Evolutionary conservation across 2,113 vertebrate species (phyloP).

Genomic region (Turnix velox): DNA sequence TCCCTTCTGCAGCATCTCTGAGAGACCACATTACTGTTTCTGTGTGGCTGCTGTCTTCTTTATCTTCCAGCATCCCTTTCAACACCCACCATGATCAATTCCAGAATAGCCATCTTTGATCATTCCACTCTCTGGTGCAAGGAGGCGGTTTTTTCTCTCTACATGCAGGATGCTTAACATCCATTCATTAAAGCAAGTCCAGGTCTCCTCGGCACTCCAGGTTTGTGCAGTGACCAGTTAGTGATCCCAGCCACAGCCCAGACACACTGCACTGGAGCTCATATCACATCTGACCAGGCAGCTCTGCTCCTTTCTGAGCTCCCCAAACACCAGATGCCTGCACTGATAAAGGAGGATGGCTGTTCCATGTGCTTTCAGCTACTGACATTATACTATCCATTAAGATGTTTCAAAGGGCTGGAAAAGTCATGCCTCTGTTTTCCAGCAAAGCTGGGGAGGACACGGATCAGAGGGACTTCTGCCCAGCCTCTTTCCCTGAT

Average conservation of each 20-base stretch:
- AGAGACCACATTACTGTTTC: neutral
- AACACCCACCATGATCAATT: neutral
- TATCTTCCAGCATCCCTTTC: neutral
- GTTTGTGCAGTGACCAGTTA: neutral
- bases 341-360: neutral
- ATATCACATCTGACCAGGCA: conserved; percentile 30
- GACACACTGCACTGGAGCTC: neutral
- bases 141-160: neutral
- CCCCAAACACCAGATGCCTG: conserved; percentile 27
- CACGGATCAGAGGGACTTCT: neutral
- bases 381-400: neutral
- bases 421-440: neutral
- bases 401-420: neutral
- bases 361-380: neutral
- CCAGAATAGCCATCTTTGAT: neutral
- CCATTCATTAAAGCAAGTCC: neutral
- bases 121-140: neutral
- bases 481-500: neutral
- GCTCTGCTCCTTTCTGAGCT: neutral
- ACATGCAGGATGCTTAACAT: neutral
- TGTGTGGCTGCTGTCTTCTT: neutral
- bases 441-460: neutral
- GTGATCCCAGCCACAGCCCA: neutral
- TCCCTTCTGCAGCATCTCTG: neutral
- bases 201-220: neutral